A percentile compares a stretch with the other conserved stretches of the same genome.
Conservation (phyloP, 2,113 vertebrate species). For the Chitala chitala region DNA sequence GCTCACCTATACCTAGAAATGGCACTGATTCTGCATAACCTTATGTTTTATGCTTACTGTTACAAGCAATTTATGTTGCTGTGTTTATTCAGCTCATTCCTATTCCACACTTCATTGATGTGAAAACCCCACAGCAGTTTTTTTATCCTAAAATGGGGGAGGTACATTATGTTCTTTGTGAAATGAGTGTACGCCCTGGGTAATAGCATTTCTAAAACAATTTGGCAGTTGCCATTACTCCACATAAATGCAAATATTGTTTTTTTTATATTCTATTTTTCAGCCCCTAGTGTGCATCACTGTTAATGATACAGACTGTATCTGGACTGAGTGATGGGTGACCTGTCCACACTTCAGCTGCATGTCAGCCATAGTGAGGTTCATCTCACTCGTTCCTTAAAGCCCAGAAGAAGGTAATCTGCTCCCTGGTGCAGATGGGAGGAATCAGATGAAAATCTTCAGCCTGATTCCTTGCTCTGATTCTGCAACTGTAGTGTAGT, state of each 20-base stretch:
- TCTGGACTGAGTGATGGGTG: not conserved
- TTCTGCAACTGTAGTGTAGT: not conserved
- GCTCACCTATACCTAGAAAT: too few species aligned
- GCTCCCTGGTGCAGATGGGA: not conserved
- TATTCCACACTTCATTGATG: too few species aligned
- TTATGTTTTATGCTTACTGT: too few species aligned
- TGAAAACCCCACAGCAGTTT: not conserved
- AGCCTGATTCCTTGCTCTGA: not conserved
- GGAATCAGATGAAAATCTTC: slow-evolving; percentile 2
- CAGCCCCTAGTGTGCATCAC: not conserved
- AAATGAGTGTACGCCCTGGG: not conserved
- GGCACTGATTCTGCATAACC: too few species aligned
- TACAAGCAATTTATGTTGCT: not conserved
- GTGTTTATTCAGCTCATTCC: not conserved
- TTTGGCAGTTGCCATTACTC: not conserved
- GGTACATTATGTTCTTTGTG: not conserved
- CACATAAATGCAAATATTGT: not conserved
- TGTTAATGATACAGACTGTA: not conserved
- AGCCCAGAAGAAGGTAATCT: not conserved
- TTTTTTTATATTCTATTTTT: not conserved
- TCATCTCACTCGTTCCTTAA: slow-evolving; percentile 4
- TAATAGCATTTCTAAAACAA: slow-evolving; percentile 6
- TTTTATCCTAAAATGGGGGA: not conserved
- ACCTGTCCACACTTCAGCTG: not conserved
- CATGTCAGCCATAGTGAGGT: too few species aligned